These are phyloP conservation scores for Oligia latruncula DNA, from an alignment of 2,888 invertebrate species.

Conservation along the genomic window DNA sequence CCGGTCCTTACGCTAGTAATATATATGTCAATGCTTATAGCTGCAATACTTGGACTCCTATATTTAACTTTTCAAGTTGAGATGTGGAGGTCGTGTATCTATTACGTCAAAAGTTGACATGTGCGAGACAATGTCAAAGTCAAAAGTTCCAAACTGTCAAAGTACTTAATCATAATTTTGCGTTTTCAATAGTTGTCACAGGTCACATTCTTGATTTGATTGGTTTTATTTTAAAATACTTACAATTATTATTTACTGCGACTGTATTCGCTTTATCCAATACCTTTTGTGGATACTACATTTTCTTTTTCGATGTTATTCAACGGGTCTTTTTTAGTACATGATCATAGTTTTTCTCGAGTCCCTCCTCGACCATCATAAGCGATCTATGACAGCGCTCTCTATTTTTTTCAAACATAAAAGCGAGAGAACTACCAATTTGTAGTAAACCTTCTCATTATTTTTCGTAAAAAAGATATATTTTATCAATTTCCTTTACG, in stretches of 20 bases:
- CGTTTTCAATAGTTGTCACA: neutral
- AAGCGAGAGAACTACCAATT: slow-evolving; percentile 53
- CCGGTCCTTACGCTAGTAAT: too few relatives aligned
- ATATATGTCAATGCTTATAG: too few relatives aligned
- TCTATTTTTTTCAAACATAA: slow-evolving; percentile 39
- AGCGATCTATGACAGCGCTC: slow-evolving; percentile 42
- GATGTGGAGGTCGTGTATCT: neutral
- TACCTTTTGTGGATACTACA: neutral
- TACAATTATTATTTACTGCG: neutral
- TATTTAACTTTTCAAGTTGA: slow-evolving; percentile 2
- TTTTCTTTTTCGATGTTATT: slow-evolving; percentile 1
- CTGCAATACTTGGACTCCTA: neutral
- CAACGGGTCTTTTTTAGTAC: neutral
- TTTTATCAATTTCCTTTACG: slow-evolving; percentile 42
- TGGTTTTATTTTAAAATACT: neutral
- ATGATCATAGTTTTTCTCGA: slow-evolving; percentile 10
- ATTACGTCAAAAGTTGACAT: neutral
- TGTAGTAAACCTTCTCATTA: slow-evolving; percentile 50
- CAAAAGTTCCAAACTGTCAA: neutral
- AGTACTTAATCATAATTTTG: neutral
- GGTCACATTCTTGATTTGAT: neutral
- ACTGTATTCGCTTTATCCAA: neutral
- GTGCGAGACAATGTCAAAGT: too few relatives aligned
- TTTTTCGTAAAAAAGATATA: slow-evolving; percentile 43
- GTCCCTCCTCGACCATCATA: slow-evolving; percentile 20